phyloP scores from a whole-genome alignment of 2,797 vertebrate genomes.

The Monodelphis domestica region DNA sequence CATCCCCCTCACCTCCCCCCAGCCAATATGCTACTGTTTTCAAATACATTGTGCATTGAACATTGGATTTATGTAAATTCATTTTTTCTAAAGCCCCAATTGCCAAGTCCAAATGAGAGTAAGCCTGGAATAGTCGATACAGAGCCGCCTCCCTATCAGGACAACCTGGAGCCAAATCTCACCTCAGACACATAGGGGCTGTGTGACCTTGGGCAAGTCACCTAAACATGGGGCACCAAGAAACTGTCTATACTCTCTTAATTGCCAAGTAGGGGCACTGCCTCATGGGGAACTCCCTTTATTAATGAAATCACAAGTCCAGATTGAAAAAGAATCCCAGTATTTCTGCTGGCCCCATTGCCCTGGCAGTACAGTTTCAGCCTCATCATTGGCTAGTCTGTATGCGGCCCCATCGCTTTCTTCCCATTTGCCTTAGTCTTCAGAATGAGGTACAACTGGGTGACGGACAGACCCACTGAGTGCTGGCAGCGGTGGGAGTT shows the following conservation, averaged over 20 bases:
- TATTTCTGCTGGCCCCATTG: not conserved
- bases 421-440: not conserved
- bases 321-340: not conserved
- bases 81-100: not conserved
- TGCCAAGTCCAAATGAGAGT: not conserved
- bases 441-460: not conserved
- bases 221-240: not conserved
- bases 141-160: not conserved
- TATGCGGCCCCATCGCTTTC: not conserved
- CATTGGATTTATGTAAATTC: not conserved
- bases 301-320: not conserved
- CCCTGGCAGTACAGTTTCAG: not conserved
- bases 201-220: not conserved
- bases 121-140: not conserved
- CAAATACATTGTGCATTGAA: not conserved
- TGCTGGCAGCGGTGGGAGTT: not conserved
- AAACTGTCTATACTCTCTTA: not conserved
- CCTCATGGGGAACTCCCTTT: not conserved
- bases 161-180: not conserved
- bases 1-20: not conserved
- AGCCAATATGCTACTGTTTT: conserved; percentile 6
- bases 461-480: not conserved
- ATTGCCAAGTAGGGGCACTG: not conserved
- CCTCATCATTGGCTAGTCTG: not conserved
- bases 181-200: not conserved